These are phyloP conservation scores for Volucella bombylans DNA, from an alignment of 2,888 invertebrate species.

Conservation along the genomic window DNA sequence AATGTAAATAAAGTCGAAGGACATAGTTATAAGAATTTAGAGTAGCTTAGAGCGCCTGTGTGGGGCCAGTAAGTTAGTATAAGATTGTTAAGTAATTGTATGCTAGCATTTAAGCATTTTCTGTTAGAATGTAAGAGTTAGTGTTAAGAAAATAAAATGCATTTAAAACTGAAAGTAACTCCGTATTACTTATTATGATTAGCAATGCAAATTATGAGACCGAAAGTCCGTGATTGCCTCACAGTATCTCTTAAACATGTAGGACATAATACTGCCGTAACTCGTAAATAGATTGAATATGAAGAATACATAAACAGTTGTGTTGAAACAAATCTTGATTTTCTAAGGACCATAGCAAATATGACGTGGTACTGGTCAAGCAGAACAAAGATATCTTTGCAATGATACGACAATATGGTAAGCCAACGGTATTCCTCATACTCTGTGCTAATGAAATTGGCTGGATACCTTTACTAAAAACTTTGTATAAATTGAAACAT, in stretches of 20 bases:
- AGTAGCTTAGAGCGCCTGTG: no score
- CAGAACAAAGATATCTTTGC: neutral
- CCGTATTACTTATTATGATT: slow-evolving; percentile 78
- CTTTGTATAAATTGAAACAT: no score
- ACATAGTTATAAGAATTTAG: no score
- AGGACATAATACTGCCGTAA: slow-evolving; percentile 54
- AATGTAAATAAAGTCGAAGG: no score
- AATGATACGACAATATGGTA: neutral
- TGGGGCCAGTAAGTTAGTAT: no score
- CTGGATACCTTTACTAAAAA: no score
- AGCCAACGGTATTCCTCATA: neutral
- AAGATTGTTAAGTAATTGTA: no score
- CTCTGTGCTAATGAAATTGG: neutral
- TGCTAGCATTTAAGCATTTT: no score
- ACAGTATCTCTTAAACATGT: slow-evolving; percentile 73
- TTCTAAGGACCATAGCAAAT: neutral
- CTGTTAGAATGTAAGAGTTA: no score
- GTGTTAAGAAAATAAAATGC: no score
- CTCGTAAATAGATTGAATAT: slow-evolving; percentile 48
- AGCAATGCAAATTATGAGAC: slow-evolving; percentile 80
- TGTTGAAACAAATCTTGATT: slow-evolving; percentile 60
- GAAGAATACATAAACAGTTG: slow-evolving; percentile 65
- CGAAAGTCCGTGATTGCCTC: slow-evolving; percentile 62
- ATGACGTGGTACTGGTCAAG: neutral
- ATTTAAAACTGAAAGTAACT: no score